Percentiles rank a stretch among this genome's conserved stretches.
Conservation (phyloP, 2,113 vertebrate species). For the Sarotherodon lohbergeri region DNA sequence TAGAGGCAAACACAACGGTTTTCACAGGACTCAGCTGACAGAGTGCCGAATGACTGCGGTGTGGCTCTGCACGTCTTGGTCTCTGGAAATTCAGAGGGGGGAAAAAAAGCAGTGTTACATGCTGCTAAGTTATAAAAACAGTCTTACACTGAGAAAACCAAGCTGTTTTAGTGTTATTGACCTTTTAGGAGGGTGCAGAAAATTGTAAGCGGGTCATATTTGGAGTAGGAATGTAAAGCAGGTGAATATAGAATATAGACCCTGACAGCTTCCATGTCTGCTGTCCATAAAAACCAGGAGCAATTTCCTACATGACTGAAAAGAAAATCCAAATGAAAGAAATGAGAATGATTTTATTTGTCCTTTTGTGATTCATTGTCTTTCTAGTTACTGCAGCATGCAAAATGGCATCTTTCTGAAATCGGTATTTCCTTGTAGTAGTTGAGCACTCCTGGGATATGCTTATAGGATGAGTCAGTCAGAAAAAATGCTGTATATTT, state of each 20-base stretch:
- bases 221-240: neutral
- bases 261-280: neutral
- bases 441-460: neutral
- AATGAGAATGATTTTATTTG: neutral
- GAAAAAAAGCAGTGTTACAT: neutral
- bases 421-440: neutral
- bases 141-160: neutral
- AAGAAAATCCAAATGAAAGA: neutral
- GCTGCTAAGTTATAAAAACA: slow-evolving; percentile 19
- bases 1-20: slow-evolving; percentile 32
- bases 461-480: neutral
- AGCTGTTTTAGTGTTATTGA: slow-evolving; percentile 17
- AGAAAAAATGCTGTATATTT: neutral
- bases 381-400: neutral
- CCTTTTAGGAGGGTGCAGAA: neutral
- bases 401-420: neutral
- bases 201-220: neutral
- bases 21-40: slow-evolving; percentile 39
- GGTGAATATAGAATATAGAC: neutral
- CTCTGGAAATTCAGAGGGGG: slow-evolving; percentile 32
- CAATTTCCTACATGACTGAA: neutral
- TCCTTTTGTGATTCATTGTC: neutral
- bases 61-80: neutral
- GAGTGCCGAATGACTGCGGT: slow-evolving; percentile 21
- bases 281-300: neutral